A percentile compares a stretch with the other conserved stretches of the same genome.
phyloP scores from a whole-genome alignment of 2,888 invertebrate genomes.

The Amiota mariae region DNA sequence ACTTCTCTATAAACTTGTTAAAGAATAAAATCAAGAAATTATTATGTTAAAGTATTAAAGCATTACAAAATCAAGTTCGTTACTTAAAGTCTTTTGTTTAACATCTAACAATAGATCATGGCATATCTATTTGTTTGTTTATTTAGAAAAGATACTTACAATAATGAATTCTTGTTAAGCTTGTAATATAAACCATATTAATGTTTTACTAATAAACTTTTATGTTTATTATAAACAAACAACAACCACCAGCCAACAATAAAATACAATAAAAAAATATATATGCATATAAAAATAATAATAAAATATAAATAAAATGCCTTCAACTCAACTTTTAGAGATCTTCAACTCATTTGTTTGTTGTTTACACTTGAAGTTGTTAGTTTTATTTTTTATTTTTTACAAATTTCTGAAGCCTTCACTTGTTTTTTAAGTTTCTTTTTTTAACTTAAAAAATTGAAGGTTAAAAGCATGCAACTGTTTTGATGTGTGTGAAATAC shows the following conservation, averaged over 20 bases:
- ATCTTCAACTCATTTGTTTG: neutral
- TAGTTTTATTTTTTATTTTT: slow-evolving; percentile 7
- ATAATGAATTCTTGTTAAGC: slow-evolving; percentile 2
- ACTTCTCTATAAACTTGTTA: too few species aligned
- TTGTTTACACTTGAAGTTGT: slow-evolving; percentile 10
- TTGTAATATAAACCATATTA: slow-evolving; percentile 22
- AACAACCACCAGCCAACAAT: neutral
- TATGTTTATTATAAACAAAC: neutral
- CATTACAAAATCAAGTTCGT: slow-evolving; percentile 64
- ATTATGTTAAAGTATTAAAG: slow-evolving; percentile 50
- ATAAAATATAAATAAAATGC: neutral
- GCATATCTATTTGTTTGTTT: neutral
- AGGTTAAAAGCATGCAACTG: slow-evolving; percentile 1
- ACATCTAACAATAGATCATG: neutral
- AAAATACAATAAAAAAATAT: slow-evolving; percentile 6
- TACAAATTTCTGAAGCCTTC: slow-evolving; percentile 17
- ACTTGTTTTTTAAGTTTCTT: neutral
- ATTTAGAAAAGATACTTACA: neutral
- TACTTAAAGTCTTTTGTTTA: slow-evolving; percentile 44
- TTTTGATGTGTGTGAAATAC: neutral
- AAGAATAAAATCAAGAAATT: too few species aligned
- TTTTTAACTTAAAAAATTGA: slow-evolving; percentile 5
- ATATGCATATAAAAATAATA: neutral
- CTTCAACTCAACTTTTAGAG: neutral
- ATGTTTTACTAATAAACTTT: slow-evolving; percentile 7